These are phyloP conservation scores for Aspidiotus destructor DNA, from an alignment of 2,888 invertebrate genomes.

Conservation along the genomic window DNA sequence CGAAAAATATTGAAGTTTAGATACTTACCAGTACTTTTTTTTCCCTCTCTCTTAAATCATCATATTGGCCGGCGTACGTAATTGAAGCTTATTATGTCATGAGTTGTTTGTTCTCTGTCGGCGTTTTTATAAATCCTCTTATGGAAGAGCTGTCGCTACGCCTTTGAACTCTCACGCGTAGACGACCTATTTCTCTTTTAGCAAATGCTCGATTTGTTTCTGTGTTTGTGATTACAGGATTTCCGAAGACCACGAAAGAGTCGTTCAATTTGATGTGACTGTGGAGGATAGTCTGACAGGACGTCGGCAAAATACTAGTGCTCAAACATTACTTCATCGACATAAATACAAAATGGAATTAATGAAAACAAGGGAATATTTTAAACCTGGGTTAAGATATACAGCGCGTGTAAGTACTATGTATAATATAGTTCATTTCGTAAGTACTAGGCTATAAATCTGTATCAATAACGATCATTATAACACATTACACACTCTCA, in stretches of 20 bases:
- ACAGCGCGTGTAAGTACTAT: constrained; percentile 59
- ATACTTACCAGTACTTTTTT: not conserved
- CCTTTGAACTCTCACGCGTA: no score
- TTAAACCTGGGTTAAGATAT: constrained; percentile 78
- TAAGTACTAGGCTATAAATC: no score
- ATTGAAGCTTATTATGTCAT: no score
- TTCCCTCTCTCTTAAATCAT: no score
- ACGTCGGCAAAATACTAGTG: constrained; percentile 67
- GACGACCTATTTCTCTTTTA: no score
- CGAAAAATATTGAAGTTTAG: not conserved
- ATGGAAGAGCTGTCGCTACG: no score
- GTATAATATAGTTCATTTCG: not conserved
- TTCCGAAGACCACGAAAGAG: constrained; percentile 68
- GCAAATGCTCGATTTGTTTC: no score
- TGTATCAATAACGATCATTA: no score
- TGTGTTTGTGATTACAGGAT: constrained; percentile 46
- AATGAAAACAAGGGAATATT: constrained; percentile 71
- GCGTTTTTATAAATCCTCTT: no score
- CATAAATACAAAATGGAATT: constrained; percentile 66
- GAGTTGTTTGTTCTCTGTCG: no score
- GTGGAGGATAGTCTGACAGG: constrained; percentile 84
- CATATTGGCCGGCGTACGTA: not conserved
- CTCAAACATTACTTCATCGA: constrained; percentile 63
- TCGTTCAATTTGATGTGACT: constrained; percentile 73
- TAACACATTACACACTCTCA: no score